A percentile compares a stretch with the other conserved stretches of the same genome.
Conservation (phyloP, 2,113 vertebrate species). For the Bubo bubo region DNA sequence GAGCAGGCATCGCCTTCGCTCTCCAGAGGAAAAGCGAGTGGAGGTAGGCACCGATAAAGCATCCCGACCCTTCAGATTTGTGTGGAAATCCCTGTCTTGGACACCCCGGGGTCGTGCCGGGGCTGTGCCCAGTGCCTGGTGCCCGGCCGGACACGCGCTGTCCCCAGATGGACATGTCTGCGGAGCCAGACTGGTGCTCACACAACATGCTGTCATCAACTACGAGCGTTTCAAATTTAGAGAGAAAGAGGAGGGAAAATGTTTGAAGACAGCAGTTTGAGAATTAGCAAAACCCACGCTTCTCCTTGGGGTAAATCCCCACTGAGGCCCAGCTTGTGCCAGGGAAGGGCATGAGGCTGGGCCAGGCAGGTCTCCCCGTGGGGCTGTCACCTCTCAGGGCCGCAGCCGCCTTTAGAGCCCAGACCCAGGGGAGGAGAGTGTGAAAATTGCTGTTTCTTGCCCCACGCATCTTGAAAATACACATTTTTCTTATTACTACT, state of each 20-base stretch:
- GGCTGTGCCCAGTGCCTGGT: not conserved
- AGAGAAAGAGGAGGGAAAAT: not conserved
- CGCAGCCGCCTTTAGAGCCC: not conserved
- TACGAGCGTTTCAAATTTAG: rapidly evolving
- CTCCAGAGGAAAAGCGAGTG: not conserved
- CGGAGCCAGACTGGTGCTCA: not conserved
- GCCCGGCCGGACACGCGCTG: rapidly evolving
- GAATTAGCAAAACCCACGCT: not conserved
- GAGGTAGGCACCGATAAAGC: not conserved
- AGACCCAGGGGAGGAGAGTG: not conserved
- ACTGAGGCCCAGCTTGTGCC: rapidly evolving
- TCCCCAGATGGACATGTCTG: rapidly evolving
- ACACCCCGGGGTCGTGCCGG: not conserved
- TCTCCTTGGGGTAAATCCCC: not conserved
- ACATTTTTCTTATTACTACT: not conserved
- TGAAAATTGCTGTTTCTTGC: not conserved
- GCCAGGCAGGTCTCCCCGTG: not conserved
- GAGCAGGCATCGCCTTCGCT: rapidly evolving
- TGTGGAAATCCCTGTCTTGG: rapidly evolving
- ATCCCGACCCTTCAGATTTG: not conserved
- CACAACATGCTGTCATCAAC: rapidly evolving
- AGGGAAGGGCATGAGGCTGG: not conserved
- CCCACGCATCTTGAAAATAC: not conserved
- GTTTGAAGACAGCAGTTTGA: not conserved
- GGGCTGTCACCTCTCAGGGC: not conserved